Evolutionary conservation across 2,888 invertebrate species (phyloP).

Genomic region (Byasa hedistus): DNA sequence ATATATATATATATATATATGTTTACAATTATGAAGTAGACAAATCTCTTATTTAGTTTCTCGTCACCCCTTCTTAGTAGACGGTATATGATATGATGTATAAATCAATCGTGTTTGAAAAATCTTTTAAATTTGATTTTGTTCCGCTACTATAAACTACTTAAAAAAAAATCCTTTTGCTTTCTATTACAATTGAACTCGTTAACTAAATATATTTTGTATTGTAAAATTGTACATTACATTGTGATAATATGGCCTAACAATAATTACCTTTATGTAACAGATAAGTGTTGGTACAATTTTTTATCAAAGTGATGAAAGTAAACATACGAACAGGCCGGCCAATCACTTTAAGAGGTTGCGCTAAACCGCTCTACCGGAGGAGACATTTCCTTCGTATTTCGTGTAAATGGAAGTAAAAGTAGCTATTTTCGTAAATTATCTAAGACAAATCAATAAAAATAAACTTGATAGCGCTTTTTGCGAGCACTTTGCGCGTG

Average conservation of each 20-base stretch:
- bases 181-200: neutral
- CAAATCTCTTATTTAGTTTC: too few relatives aligned
- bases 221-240: neutral
- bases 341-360: conserved; percentile 45
- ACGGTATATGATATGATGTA: too few relatives aligned
- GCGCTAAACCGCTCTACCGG: conserved; percentile 37
- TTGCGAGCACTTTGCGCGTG: conserved; percentile 66
- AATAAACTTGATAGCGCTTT: conserved; percentile 53
- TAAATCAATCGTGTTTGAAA: neutral
- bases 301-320: conserved; percentile 37
- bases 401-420: conserved; percentile 64
- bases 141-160: neutral
- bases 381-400: conserved; percentile 41
- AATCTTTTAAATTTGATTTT: neutral
- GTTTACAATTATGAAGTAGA: too few relatives aligned
- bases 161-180: neutral
- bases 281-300: conserved; percentile 26
- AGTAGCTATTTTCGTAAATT: conserved; percentile 64
- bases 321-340: conserved; percentile 36
- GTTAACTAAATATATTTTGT: neutral
- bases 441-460: conserved; percentile 61
- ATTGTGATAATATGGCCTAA: neutral
- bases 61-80: too few relatives aligned
- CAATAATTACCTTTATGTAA: conserved; percentile 6
- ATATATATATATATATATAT: too few relatives aligned